Conservation (phyloP, 2,113 vertebrate genomes). For the Damaliscus lunatus region DNA sequence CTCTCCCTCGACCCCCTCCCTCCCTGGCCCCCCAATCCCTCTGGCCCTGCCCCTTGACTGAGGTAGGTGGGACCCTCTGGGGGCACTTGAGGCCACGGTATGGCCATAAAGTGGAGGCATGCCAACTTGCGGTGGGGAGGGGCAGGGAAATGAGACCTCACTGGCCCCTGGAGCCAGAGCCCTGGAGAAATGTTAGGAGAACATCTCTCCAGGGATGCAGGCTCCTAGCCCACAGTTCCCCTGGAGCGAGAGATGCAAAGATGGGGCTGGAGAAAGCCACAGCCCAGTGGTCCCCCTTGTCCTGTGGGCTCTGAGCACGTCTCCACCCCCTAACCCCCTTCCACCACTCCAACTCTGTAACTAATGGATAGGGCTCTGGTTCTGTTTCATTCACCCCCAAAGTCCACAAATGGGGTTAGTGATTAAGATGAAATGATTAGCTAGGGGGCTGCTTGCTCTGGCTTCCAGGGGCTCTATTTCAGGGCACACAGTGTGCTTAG, state of each 20-base stretch:
- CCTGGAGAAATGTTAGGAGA: background rate
- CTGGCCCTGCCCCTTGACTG: background rate
- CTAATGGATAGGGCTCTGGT: background rate
- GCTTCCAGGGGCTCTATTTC: background rate
- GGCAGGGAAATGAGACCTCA: too few relatives aligned
- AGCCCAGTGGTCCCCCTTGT: background rate
- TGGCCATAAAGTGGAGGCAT: background rate
- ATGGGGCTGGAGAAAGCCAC: background rate
- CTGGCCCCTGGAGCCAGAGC: fast-evolving
- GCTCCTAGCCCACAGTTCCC: background rate
- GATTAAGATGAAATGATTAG: background rate
- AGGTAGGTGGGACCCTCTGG: background rate
- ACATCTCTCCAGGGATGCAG: background rate
- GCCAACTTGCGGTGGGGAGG: background rate
- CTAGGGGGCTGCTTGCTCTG: too few relatives aligned
- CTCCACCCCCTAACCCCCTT: too few relatives aligned
- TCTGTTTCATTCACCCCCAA: background rate
- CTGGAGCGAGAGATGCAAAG: background rate
- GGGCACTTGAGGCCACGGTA: background rate
- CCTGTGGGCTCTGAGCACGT: background rate
- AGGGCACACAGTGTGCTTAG: background rate
- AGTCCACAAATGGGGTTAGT: too few relatives aligned
- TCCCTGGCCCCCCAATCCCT: too few relatives aligned
- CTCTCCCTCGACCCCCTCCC: background rate
- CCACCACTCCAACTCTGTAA: background rate